Conservation (phyloP, 2,113 vertebrate genomes). For the Glaucidium brasilianum region DNA sequence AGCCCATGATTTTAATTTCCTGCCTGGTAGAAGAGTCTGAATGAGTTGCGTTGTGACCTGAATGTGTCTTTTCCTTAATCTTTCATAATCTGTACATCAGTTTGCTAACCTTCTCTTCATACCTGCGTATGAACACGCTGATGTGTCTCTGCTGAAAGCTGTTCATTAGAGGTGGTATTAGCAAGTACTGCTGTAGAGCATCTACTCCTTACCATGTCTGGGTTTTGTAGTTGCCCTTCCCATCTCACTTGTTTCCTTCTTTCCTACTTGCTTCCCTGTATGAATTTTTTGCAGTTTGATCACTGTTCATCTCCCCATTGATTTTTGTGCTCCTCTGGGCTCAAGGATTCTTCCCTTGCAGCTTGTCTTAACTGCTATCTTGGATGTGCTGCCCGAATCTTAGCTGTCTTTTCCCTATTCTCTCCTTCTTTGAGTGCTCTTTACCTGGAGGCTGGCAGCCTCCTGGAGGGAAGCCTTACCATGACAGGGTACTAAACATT, state of each 20-base stretch:
- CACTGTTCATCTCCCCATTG: background rate
- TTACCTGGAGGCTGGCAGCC: background rate
- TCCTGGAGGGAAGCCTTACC: background rate
- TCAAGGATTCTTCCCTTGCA: background rate
- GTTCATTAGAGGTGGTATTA: background rate
- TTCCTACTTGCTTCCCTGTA: background rate
- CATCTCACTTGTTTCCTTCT: background rate
- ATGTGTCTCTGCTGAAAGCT: background rate
- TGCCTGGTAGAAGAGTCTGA: background rate
- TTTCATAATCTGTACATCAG: background rate
- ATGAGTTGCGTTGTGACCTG: background rate
- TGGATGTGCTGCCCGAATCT: background rate
- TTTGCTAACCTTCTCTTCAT: background rate
- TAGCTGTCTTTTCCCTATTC: background rate
- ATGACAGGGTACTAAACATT: background rate
- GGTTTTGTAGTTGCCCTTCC: background rate
- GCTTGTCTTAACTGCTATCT: background rate
- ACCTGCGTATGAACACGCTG: accelerated
- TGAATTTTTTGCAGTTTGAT: background rate
- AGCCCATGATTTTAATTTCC: background rate
- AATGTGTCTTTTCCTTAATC: background rate
- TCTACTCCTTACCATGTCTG: background rate
- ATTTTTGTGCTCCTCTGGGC: background rate
- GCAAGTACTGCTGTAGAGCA: background rate
- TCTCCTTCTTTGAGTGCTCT: background rate